Evolutionary conservation across 2,113 vertebrate genomes (phyloP).

Genomic region (Hippotragus niger): DNA sequence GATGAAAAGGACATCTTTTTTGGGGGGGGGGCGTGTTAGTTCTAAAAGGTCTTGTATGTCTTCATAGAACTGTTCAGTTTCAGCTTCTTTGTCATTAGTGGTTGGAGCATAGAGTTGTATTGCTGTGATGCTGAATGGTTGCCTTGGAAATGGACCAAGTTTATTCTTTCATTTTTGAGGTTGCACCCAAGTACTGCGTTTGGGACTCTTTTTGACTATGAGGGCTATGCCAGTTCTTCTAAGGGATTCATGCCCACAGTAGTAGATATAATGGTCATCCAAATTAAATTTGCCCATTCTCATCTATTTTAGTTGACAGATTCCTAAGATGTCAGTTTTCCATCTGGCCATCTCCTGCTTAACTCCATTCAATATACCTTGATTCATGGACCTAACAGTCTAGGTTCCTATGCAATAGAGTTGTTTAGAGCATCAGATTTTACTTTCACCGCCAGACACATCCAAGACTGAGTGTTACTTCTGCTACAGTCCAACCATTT

Average conservation of each 20-base stretch:
- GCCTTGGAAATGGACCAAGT: neutral
- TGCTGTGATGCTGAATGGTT: neutral
- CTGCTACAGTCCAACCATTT: neutral
- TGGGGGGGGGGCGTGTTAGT: neutral
- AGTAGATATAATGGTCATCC: neutral
- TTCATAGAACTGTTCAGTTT: neutral
- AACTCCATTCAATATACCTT: neutral
- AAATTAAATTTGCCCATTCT: neutral
- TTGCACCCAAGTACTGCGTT: neutral
- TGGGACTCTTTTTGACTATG: neutral
- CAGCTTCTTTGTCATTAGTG: neutral
- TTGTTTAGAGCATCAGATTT: neutral
- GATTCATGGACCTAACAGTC: neutral
- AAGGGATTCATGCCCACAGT: neutral
- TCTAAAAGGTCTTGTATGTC: neutral
- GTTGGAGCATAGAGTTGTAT: neutral
- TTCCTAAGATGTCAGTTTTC: neutral
- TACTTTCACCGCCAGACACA: neutral
- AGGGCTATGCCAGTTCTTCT: neutral
- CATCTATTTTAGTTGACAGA: neutral
- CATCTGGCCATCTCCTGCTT: neutral
- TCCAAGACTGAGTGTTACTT: neutral
- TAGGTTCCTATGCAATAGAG: neutral
- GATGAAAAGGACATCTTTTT: neutral
- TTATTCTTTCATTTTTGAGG: neutral